These are phyloP conservation scores for Oscheius onirici DNA, from an alignment of 2,888 invertebrate genomes.

Conservation along the genomic window DNA sequence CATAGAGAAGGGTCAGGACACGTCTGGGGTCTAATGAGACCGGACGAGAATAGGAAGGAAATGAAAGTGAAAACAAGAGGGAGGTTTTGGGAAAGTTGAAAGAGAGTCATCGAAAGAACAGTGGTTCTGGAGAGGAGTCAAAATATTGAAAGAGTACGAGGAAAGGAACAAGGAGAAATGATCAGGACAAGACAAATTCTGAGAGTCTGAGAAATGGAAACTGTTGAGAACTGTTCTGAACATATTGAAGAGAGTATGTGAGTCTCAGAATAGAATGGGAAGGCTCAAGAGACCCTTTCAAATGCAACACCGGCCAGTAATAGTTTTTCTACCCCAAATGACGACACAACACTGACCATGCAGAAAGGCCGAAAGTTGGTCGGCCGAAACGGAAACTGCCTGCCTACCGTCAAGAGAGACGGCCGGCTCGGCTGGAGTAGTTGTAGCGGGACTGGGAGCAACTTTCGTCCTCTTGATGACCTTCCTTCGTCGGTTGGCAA, in stretches of 20 bases:
- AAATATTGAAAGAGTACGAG: not conserved
- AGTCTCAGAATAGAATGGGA: not conserved
- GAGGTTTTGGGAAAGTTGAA: no score
- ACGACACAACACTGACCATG: conserved; percentile 24
- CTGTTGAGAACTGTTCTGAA: not conserved
- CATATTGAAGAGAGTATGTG: not conserved
- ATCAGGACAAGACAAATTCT: no score
- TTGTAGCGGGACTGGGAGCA: conserved; percentile 10
- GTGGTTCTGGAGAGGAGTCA: no score
- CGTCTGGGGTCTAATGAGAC: no score
- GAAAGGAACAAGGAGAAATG: no score
- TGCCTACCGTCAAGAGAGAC: conserved; percentile 12
- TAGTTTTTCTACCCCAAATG: not conserved
- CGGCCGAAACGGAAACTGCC: conserved; percentile 3
- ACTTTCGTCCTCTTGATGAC: conserved; percentile 36
- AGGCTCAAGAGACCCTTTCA: not conserved
- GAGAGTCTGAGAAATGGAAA: not conserved
- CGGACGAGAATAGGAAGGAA: not conserved
- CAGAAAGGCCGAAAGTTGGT: not conserved
- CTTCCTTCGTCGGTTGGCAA: conserved; percentile 52
- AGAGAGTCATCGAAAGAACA: not conserved
- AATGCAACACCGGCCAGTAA: no score
- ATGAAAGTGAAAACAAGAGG: not conserved
- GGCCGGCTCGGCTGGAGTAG: conserved; percentile 5
- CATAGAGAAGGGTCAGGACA: not conserved